Evolutionary conservation across 2,113 vertebrate species (phyloP).

Genomic region (Saguinus imperator): DNA sequence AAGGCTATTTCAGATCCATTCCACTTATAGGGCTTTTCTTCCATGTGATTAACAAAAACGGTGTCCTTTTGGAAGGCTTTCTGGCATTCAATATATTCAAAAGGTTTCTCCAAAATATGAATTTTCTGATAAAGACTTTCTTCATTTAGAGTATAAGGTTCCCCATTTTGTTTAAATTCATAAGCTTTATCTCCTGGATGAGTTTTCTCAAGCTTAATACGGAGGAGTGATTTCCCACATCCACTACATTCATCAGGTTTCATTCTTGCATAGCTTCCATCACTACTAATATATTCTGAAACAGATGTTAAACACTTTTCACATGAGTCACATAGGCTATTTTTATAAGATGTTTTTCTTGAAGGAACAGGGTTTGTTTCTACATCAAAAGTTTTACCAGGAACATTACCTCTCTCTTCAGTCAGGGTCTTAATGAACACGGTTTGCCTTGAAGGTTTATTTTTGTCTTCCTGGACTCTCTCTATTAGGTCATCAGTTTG

Average conservation of each 20-base stretch:
- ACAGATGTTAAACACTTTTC: constrained; percentile 31
- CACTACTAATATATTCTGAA: constrained; percentile 71
- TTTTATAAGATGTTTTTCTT: background rate
- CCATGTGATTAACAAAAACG: constrained; percentile 57
- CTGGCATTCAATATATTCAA: constrained; percentile 69
- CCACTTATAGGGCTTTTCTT: constrained; percentile 75
- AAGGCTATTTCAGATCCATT: constrained; percentile 74
- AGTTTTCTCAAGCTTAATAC: constrained; percentile 57
- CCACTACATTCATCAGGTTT: constrained; percentile 55
- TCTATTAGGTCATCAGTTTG: background rate
- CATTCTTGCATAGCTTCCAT: constrained; percentile 73
- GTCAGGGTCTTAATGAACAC: background rate
- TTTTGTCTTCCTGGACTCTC: background rate
- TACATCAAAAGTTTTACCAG: background rate
- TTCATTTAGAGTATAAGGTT: constrained; percentile 10
- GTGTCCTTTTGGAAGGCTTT: constrained; percentile 71
- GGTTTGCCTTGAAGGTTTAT: background rate
- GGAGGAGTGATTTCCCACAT: constrained; percentile 63
- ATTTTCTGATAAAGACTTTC: constrained; percentile 61
- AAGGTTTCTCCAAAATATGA: constrained; percentile 71
- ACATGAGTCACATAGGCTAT: constrained; percentile 52
- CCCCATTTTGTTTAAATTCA: constrained; percentile 26
- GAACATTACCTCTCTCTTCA: constrained; percentile 24
- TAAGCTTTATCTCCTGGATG: background rate
- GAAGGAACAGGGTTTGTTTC: background rate